Conservation (phyloP, 2,888 invertebrate genomes). For the Amiota minor region DNA sequence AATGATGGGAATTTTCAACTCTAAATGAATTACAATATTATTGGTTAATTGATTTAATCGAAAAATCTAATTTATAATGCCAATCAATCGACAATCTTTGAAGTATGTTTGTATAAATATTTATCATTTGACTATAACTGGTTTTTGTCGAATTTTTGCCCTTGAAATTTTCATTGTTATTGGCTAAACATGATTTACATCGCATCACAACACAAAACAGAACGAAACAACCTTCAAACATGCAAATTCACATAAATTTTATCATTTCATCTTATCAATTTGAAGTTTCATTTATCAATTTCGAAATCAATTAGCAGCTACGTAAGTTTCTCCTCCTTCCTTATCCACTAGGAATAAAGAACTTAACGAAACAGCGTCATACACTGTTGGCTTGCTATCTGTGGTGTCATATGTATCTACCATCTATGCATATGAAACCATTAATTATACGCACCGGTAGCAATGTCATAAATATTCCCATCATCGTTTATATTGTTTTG, state of each 20-base stretch:
- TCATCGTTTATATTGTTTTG: slow-evolving; percentile 59
- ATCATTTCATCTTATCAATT: slow-evolving; percentile 35
- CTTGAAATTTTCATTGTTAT: too few relatives aligned
- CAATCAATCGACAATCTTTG: too few relatives aligned
- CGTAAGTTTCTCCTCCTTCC: slow-evolving; percentile 48
- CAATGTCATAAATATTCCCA: slow-evolving; percentile 68
- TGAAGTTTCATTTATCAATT: slow-evolving; percentile 58
- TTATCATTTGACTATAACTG: too few relatives aligned
- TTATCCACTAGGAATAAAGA: slow-evolving; percentile 46
- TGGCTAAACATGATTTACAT: neutral
- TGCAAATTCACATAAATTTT: slow-evolving; percentile 47
- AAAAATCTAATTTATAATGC: too few relatives aligned
- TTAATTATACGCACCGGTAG: slow-evolving; percentile 62
- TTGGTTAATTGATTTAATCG: too few relatives aligned
- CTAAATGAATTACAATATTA: too few relatives aligned
- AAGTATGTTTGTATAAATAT: too few relatives aligned
- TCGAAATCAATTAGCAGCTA: slow-evolving; percentile 61
- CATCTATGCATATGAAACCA: slow-evolving; percentile 44
- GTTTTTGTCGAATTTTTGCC: too few relatives aligned
- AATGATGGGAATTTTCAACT: too few relatives aligned
- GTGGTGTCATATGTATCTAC: neutral
- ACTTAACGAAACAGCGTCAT: neutral
- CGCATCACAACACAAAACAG: neutral
- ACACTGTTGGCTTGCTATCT: neutral
- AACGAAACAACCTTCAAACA: slow-evolving; percentile 9